phyloP scores from a whole-genome alignment of 2,888 invertebrate species.

The Chironomus tentans region DNA sequence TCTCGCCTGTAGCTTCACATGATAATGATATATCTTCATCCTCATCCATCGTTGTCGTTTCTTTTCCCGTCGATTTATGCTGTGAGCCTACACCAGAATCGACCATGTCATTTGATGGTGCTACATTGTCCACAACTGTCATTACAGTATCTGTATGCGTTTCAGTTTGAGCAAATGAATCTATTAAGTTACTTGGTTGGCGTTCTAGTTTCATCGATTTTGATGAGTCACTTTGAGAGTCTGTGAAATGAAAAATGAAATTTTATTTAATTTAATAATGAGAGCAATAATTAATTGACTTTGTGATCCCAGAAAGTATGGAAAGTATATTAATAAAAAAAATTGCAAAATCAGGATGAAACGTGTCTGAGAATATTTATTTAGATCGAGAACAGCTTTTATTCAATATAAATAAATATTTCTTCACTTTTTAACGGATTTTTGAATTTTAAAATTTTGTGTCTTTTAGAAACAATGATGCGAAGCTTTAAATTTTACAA shows the following conservation, averaged over 20 bases:
- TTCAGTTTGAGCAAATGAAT: slow-evolving; percentile 32
- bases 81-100: slow-evolving; percentile 29
- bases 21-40: slow-evolving; percentile 37
- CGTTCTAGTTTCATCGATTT: slow-evolving; percentile 13
- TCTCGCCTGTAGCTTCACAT: neutral
- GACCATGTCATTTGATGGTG: slow-evolving; percentile 29
- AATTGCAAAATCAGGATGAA: too few species aligned
- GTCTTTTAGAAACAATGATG: too few species aligned
- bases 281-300: neutral
- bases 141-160: slow-evolving; percentile 12
- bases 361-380: too few species aligned
- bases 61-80: slow-evolving; percentile 29
- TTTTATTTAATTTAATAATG: neutral
- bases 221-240: slow-evolving; percentile 19
- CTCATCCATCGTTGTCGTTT: slow-evolving; percentile 36
- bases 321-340: too few species aligned
- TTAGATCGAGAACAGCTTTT: too few species aligned
- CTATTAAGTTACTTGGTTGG: slow-evolving; percentile 30
- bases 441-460: too few species aligned
- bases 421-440: neutral
- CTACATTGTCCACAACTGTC: neutral
- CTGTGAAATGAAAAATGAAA: neutral
- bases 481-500: too few species aligned
- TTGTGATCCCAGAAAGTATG: too few species aligned
- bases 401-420: too few species aligned